Percentiles rank a stretch among this genome's conserved stretches.
phyloP scores from a whole-genome alignment of 2,888 invertebrate species.

The Limnephilus auricula region DNA sequence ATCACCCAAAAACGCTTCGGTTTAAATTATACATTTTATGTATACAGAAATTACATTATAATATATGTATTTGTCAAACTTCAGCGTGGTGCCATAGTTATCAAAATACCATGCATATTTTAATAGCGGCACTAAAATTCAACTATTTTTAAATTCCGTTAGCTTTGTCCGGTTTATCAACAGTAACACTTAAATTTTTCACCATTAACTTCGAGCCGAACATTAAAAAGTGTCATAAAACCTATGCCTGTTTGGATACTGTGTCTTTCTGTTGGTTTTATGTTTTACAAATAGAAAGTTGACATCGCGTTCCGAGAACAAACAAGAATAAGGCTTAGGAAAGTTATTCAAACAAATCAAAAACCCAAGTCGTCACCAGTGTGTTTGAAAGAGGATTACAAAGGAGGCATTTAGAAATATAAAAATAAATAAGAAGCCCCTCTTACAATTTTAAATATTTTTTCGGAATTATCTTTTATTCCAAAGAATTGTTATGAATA shows the following conservation, averaged over 20 bases:
- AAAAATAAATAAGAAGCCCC: background rate
- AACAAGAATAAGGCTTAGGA: conserved; percentile 16
- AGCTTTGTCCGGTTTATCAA: background rate
- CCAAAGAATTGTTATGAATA: background rate
- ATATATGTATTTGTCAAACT: background rate
- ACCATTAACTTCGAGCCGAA: background rate
- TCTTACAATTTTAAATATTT: background rate
- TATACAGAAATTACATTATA: too few species aligned
- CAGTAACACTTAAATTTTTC: background rate
- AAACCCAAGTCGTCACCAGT: conserved; percentile 10
- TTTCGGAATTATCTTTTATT: background rate
- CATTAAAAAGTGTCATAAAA: background rate
- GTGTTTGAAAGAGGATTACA: background rate
- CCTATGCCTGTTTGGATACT: background rate
- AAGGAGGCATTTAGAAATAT: background rate
- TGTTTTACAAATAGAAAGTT: conserved; percentile 33
- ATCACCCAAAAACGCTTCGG: too few species aligned
- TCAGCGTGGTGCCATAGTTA: background rate
- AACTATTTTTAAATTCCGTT: background rate
- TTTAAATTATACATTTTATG: too few species aligned
- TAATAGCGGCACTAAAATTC: background rate
- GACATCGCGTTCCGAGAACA: conserved; percentile 18
- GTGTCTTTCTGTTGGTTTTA: background rate
- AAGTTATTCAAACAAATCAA: conserved; percentile 27
- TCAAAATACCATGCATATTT: background rate